Conservation (phyloP, 2,888 invertebrate genomes). For the Dioctria linearis region DNA sequence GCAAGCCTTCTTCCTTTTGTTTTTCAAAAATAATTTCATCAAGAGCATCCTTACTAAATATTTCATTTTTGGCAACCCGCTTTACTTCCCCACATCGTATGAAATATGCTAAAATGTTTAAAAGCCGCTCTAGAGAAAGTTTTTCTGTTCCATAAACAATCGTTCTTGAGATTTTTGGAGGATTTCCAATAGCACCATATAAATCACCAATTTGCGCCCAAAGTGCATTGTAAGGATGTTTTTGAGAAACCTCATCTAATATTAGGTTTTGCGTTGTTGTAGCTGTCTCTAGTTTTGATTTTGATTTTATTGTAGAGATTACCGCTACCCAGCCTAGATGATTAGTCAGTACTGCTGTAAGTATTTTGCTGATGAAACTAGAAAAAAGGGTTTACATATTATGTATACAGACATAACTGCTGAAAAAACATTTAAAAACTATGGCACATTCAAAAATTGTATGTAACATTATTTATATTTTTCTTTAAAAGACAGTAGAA, state of each 20-base stretch:
- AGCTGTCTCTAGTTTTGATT: constrained; percentile 61
- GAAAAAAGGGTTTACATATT: constrained; percentile 66
- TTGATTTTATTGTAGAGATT: constrained; percentile 72
- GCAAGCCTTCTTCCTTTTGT: constrained; percentile 61
- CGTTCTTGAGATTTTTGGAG: constrained; percentile 83
- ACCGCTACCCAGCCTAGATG: constrained; percentile 94
- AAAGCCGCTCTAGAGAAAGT: constrained; percentile 80
- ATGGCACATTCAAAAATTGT: constrained; percentile 47
- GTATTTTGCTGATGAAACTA: constrained; percentile 91
- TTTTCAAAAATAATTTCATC: constrained; percentile 63
- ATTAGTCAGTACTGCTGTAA: constrained; percentile 90
- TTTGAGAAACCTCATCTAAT: constrained; percentile 74
- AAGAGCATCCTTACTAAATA: constrained; percentile 65
- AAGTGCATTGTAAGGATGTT: constrained; percentile 87
- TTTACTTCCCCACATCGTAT: constrained; percentile 84
- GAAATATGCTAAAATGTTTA: constrained; percentile 89
- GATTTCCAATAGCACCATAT: constrained; percentile 87
- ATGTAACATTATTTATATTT: background rate
- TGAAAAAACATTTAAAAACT: background rate
- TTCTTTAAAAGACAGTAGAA: no score
- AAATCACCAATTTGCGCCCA: constrained; percentile 93
- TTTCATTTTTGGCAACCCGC: constrained; percentile 72
- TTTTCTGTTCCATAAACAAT: constrained; percentile 80
- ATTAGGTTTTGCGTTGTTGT: constrained; percentile 71
- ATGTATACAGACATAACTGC: background rate